Percentiles rank a stretch among this genome's conserved stretches.
Evolutionary conservation across 2,888 invertebrate species (phyloP).

Genomic region (Synanthedon vespiformis): DNA sequence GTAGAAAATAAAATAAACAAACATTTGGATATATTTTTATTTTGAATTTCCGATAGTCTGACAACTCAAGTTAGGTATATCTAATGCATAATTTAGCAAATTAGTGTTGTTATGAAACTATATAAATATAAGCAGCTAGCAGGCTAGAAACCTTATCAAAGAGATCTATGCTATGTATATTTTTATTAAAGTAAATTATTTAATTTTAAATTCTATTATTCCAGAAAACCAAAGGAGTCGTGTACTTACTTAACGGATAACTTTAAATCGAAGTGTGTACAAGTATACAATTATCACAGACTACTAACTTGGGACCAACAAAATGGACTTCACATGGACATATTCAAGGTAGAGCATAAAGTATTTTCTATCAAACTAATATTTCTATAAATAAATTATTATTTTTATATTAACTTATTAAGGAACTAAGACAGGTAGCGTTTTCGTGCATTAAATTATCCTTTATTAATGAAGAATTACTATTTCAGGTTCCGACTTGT

Average conservation of each 20-base stretch:
- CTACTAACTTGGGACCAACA: constrained; percentile 85
- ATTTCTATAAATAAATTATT: too few relatives aligned
- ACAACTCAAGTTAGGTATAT: too few relatives aligned
- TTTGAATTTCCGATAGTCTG: too few relatives aligned
- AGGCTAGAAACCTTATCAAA: too few relatives aligned
- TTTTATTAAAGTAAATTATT: neutral
- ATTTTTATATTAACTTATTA: neutral
- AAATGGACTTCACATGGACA: constrained; percentile 84
- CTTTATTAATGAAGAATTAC: neutral
- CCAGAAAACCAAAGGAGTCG: constrained; percentile 78
- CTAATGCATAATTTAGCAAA: too few relatives aligned
- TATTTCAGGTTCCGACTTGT: constrained; percentile 77
- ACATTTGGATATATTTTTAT: too few relatives aligned
- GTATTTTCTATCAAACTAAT: neutral
- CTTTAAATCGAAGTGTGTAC: constrained; percentile 83
- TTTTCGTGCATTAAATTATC: neutral
- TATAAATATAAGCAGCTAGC: too few relatives aligned
- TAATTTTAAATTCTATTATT: constrained; percentile 13
- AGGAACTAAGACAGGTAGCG: neutral
- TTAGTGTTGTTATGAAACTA: too few relatives aligned
- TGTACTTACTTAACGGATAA: constrained; percentile 85
- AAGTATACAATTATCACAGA: constrained; percentile 86
- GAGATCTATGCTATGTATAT: neutral
- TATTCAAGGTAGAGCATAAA: constrained; percentile 74
- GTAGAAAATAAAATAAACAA: too few relatives aligned